Percentiles rank a stretch among this genome's conserved stretches.
Evolutionary conservation across 1,140 invertebrate species (phyloP).

Genomic region (Oncopeltus fasciatus): DNA sequence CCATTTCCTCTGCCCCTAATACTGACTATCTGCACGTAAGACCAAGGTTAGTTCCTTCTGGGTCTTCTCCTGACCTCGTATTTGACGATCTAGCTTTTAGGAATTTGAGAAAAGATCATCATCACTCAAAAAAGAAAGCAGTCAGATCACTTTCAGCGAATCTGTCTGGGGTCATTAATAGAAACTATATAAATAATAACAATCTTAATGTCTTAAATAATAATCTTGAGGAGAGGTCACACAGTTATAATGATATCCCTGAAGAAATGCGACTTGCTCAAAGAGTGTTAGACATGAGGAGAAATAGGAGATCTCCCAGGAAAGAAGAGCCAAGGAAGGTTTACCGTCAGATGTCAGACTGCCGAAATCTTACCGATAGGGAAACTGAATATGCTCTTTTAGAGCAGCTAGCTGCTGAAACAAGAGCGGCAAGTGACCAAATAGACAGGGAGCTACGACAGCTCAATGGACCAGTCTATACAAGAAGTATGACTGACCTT

Average conservation of each 20-base stretch:
- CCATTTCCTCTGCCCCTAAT: constrained; percentile 53
- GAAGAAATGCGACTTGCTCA: constrained; percentile 23
- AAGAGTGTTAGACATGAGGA: constrained; percentile 18
- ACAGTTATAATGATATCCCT: constrained; percentile 28
- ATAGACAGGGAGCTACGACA: constrained; percentile 24
- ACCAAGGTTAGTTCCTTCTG: constrained; percentile 45
- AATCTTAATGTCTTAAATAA: constrained; percentile 19
- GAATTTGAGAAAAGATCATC: constrained; percentile 65
- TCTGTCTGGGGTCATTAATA: constrained; percentile 43
- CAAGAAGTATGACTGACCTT: constrained; percentile 21
- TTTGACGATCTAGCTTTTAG: constrained; percentile 76
- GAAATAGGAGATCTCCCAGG: background rate
- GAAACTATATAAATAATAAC: constrained; percentile 16
- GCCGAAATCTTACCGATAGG: too few relatives aligned
- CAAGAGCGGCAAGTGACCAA: constrained; percentile 13
- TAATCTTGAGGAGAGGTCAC: constrained; percentile 28
- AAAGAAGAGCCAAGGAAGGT: constrained; percentile 5
- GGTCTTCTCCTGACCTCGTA: constrained; percentile 61
- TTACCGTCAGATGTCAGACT: constrained; percentile 9
- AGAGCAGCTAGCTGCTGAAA: constrained; percentile 17
- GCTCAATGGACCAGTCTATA: background rate
- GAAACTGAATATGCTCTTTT: constrained; percentile 7
- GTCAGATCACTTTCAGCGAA: constrained; percentile 66
- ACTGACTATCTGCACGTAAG: constrained; percentile 69
- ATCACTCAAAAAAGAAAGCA: constrained; percentile 55